Evolutionary conservation across 2,113 vertebrate genomes (phyloP).

Genomic region (Neopipo cinnamomea): DNA sequence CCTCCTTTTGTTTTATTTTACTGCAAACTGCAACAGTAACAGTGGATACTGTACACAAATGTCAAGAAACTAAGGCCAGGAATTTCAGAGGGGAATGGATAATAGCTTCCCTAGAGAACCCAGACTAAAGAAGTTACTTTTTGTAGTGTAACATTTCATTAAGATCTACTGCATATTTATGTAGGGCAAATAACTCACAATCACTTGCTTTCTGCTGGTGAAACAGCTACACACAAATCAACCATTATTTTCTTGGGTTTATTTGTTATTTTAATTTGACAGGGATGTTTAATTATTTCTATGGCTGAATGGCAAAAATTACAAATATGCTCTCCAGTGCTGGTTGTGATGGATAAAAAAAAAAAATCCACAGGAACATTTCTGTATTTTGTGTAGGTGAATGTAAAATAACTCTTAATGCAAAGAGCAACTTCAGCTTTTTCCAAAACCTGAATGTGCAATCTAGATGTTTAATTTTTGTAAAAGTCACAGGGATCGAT

Average conservation of each 20-base stretch:
- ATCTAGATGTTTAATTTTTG: conserved; percentile 1
- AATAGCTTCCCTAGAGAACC: neutral
- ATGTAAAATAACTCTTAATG: neutral
- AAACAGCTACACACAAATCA: conserved; percentile 20
- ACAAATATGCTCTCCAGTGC: neutral
- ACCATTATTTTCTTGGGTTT: neutral
- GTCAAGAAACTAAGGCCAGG: neutral
- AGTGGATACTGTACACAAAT: neutral
- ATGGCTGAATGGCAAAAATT: neutral
- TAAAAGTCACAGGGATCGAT: conserved; percentile 6
- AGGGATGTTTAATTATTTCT: conserved; percentile 16
- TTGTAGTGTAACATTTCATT: conserved; percentile 5
- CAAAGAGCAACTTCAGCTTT: conserved; percentile 43
- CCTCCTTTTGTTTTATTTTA: neutral
- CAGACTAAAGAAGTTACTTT: neutral
- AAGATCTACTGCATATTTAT: conserved; percentile 3
- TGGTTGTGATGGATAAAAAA: neutral
- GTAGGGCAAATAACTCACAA: neutral
- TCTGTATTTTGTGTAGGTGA: neutral
- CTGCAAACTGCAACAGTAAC: neutral
- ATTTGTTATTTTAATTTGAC: conserved; percentile 22
- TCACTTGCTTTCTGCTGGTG: neutral
- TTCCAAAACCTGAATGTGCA: conserved; percentile 24
- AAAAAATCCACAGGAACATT: neutral
- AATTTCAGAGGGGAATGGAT: neutral